Evolutionary conservation across 1,140 invertebrate species (phyloP), one percentile per base, ranked within the genome.

Genomic region (Conopomorpha cramerella): DNA sequence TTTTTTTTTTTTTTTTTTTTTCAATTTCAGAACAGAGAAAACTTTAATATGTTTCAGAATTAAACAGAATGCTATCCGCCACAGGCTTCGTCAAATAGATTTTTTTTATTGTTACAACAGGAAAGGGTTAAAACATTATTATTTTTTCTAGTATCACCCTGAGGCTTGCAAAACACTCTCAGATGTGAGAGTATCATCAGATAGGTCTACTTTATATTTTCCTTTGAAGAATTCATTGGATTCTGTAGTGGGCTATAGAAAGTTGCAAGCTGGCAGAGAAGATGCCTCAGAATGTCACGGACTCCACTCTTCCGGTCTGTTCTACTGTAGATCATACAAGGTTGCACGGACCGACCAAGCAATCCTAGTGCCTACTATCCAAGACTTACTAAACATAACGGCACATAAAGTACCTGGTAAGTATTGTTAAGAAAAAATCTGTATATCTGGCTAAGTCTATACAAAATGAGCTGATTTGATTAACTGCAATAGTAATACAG

Each of bases 351-450:
- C 59, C 43, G 64, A 72, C 31, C 78, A 79, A 39, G 85, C 84
- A 0, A 74, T 90, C 13, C 41, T 91, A 38, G 87, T 91, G 1
- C 81, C 82, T 13, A 83, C 65, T 49, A 65, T 90, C 41, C 48
- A 81, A 27, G 88, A 91, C 77, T 79, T 88, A 26, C 58, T 91
- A 17, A 78, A 83, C 36, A 60, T 87, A 45, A 62, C 79, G 28
- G 67, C 71, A 11, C 73, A 80, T 39, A 82, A 81, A 50, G 62
- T 82, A 16, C 77, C 80, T 39, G 72, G 78, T 63, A 52, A 52
- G n/a, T n/a, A n/a, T n/a, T n/a, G n/a, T n/a, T n/a, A n/a, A n/a
- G n/a, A n/a, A n/a, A n/a, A n/a, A n/a, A n/a, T n/a, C n/a, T n/a
- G n/a, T n/a, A n/a, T n/a, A n/a, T n/a, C n/a, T n/a, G n/a, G n/a